Evolutionary conservation across 2,797 vertebrate genomes (phyloP), one percentile per base, ranked within the genome.

Genomic region (Hapalemur alaotrensis): DNA sequence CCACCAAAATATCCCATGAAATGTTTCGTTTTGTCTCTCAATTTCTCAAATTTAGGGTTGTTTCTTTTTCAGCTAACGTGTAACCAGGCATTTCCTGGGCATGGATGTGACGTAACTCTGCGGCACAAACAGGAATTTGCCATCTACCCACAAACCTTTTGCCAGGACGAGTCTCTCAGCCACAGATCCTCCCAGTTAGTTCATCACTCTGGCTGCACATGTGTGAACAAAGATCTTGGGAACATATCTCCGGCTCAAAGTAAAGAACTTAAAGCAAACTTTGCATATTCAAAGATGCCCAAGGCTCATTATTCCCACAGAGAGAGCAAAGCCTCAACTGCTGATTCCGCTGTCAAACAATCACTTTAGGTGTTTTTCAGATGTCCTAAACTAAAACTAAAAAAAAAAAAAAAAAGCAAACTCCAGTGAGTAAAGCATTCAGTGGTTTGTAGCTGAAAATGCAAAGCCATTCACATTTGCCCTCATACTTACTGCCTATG

Each of bases 61-160:
- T 98, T 98, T 99, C 99, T 98, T 98, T 98, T 52, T 98, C 98
- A 83, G 99, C 98, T 61, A 98, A 98, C 70, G 98, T 99, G 97
- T 94, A 98, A 98, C 98, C 98, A 97, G 98, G 98, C 8, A 98
- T 98, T 79, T 92, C 78, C 79, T 94, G 93, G 75, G 50, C 35
- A 57, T 48, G 35, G 25, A 32, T 32, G 12, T 99, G 96, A 93
- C 98, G 98, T 0, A 98, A 97, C 52, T 96, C 98, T 79, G 98
- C 97, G 97, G 98, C 97, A 75, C 98, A 99, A 25, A 98, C 97
- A 28, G 98, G 57, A 94, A 99, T 98, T 63, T 96, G 96, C 32
- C 98, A 23, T 98, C 98, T 4, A 98, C 98, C 52, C 99, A 99
- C 89, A 99, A 98, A n/a, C 97, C 98, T 95, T 99, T 98, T 15